phyloP scores from a whole-genome alignment of 2,888 invertebrate genomes.

The Galerucella pusilla region DNA sequence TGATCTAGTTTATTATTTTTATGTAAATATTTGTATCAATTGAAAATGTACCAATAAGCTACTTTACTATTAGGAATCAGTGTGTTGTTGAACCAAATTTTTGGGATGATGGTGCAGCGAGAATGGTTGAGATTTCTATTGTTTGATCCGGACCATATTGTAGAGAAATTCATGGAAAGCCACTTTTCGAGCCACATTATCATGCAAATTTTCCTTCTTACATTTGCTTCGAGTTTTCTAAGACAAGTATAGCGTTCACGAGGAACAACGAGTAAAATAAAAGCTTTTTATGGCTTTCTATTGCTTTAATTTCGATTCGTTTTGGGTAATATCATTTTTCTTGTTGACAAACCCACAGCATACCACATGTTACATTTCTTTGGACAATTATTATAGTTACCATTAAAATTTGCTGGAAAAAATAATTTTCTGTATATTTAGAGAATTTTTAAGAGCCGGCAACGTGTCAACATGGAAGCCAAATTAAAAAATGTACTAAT shows the following conservation, averaged over 20 bases:
- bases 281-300: constrained; percentile 52
- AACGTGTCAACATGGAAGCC: no score
- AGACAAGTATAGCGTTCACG: constrained; percentile 61
- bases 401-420: no score
- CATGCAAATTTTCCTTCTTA: constrained; percentile 65
- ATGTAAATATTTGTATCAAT: not conserved
- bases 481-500: no score
- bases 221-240: constrained; percentile 63
- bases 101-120: constrained; percentile 23
- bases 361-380: not conserved
- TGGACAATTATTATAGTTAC: no score
- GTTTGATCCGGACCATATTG: constrained; percentile 57
- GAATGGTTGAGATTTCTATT: constrained; percentile 43
- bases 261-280: constrained; percentile 55
- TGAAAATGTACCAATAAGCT: not conserved
- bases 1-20: no score
- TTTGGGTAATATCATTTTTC: constrained; percentile 26
- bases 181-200: constrained; percentile 63
- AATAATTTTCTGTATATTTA: no score
- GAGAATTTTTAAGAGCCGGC: no score
- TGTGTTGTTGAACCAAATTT: constrained; percentile 44
- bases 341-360: not conserved
- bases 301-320: constrained; percentile 44
- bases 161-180: constrained; percentile 54
- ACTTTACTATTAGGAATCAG: constrained; percentile 38